phyloP scores from a whole-genome alignment of 1,140 invertebrate species.

The Drosophila ironensis region DNA sequence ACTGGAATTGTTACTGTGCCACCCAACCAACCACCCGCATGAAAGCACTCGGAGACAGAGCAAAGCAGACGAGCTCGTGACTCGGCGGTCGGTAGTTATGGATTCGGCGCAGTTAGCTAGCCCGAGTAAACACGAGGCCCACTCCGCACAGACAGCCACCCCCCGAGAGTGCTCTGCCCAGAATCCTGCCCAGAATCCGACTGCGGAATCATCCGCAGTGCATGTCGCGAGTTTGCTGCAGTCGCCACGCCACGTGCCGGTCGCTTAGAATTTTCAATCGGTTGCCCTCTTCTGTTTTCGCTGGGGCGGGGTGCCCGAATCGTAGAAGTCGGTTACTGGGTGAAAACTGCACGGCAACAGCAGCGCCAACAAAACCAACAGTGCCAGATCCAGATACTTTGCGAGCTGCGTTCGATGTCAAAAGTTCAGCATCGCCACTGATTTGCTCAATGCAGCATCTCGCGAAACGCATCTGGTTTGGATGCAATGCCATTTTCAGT shows the following conservation, averaged over 20 bases:
- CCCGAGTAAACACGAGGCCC: slow-evolving; percentile 16
- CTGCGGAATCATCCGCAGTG: slow-evolving; percentile 50
- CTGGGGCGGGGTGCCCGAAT: slow-evolving; percentile 53
- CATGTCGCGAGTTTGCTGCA: slow-evolving; percentile 62
- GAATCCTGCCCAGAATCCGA: slow-evolving; percentile 70
- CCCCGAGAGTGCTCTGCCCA: slow-evolving; percentile 23
- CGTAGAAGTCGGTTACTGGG: slow-evolving; percentile 72
- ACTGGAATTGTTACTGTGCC: slow-evolving; percentile 67
- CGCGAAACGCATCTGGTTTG: slow-evolving; percentile 58
- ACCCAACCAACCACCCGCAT: slow-evolving; percentile 39
- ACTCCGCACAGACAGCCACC: slow-evolving; percentile 33
- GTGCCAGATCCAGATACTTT: slow-evolving; percentile 26
- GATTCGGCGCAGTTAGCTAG: slow-evolving; percentile 66
- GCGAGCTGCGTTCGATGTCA: slow-evolving; percentile 24
- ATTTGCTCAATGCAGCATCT: no score
- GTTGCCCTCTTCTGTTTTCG: slow-evolving; percentile 9
- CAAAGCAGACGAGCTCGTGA: no score
- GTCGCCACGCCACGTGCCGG: slow-evolving; percentile 40
- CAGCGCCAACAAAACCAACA: slow-evolving; percentile 30
- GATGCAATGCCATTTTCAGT: slow-evolving; percentile 21
- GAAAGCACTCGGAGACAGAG: background rate
- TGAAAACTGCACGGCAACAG: slow-evolving; percentile 62
- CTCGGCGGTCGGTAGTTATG: slow-evolving; percentile 17
- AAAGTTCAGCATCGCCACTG: slow-evolving; percentile 29
- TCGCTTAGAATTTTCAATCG: slow-evolving; percentile 2